Evolutionary conservation across 2,888 invertebrate genomes (phyloP), one percentile per base, ranked within the genome.

Genomic region (Parnassius glacialis): DNA sequence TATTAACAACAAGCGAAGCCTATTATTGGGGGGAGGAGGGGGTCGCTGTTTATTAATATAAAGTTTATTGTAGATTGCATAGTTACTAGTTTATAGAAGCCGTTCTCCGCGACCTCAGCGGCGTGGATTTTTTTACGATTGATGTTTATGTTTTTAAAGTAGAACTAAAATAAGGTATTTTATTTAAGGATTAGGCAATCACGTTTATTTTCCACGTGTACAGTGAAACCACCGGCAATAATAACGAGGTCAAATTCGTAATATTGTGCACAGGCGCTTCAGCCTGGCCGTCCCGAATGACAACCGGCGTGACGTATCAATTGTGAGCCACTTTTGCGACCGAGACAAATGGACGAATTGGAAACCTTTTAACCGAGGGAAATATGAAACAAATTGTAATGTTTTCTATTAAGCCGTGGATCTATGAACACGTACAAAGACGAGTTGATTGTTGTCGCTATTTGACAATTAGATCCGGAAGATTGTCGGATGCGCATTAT

Each of bases 391-490:
- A 76, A 76, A 76, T 70, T 71, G 65, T 69, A 70, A 65, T 68
- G 63, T 68, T 72, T 70, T 71, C 68, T 65, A 70, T 70, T 66
- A 66, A 66, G 57, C 43, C 63, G 60, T 56, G 25, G 60, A 59
- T 54, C 60, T 50, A 11, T 50, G 54, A 41, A 50, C 62, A 59
- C 55, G 62, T 63, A 55, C 55, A 63, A 63, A 62, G 62, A 60
- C 52, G 16, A 53, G 54, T 16, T 48, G 44, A 55, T 67, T 72
- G 75, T 78, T 73, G 78, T 79, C 79, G 73, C 76, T 78, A 76
- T 76, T 76, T 75, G 72, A 75, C 85, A 81, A 87, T 90, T 87
- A 87, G 87, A 88, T 87, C 77, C 89, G 87, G 86, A 89, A 89
- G 85, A 82, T 73, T 75, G 74, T 80, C 74, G 76, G 73, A 72